Evolutionary conservation across 2,888 invertebrate species (phyloP), one percentile per base, ranked within the genome.

Genomic region (Furcula furcula): DNA sequence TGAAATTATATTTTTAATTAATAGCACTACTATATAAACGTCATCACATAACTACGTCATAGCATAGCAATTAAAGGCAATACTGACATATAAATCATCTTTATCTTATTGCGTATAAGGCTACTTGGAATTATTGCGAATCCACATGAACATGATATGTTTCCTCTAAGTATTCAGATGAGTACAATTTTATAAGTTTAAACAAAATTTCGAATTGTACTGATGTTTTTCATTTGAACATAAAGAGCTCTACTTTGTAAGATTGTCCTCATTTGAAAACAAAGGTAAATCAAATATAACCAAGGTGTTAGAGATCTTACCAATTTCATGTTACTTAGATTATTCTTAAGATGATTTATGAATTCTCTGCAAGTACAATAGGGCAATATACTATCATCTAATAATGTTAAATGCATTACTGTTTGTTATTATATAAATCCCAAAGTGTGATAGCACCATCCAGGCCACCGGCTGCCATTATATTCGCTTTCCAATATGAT

Each of bases 361-460:
- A 42, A 13, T 31, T 40, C 30, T 42, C 47, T 37, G 34, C 42
- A 36, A 47, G 27, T 36, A 37, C 46, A 50, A 41, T 40, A 50
- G 38, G 41, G 40, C 39, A 49, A 46, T 37, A 50, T 37, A 50
- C 54, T 55, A 58, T 36, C 35, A 40, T 48, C 49, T 47, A 50
- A 40, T 25, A 19, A 26, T 21, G 31, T 28, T 29, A 49, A 63
- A 66, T 58, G 59, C 52, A 55, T 67, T 62, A 85, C 49, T 77
- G 68, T 49, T 82, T 85, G 43, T 58, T 68, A 46, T 94, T 94
- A 69, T 95, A 95, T 58, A 95, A 89, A 84, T 94, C 92, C 95
- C 95, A 95, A 35, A 95, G 88, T 3, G 94, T 93, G 52, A 95
- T 93, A 62, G 91, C 91, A 48, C 94, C 93, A 76, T 95, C 95